phyloP scores from a whole-genome alignment of 2,113 vertebrate genomes.

The Nymphicus hollandicus region DNA sequence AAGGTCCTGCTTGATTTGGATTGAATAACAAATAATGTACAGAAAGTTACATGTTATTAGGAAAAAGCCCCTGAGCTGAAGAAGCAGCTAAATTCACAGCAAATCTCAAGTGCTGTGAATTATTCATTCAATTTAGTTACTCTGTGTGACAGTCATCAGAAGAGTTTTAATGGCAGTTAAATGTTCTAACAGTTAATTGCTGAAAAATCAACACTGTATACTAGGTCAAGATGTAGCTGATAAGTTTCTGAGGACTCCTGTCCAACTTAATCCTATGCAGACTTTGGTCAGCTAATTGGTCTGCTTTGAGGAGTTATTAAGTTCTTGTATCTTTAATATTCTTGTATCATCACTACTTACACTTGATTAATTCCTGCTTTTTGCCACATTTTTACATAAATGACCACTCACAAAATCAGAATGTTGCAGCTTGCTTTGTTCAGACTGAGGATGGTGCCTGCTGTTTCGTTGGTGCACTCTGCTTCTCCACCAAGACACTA shows the following conservation, averaged over 20 bases:
- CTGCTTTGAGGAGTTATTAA: background rate
- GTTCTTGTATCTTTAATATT: background rate
- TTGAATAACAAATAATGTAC: background rate
- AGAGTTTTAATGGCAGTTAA: background rate
- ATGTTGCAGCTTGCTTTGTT: background rate
- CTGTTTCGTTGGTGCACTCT: background rate
- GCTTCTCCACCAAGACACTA: background rate
- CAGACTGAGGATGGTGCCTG: background rate
- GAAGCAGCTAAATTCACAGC: background rate
- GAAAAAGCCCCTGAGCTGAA: background rate
- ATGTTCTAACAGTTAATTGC: background rate
- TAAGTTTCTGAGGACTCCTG: fast-evolving
- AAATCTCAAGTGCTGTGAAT: background rate
- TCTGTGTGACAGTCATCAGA: background rate
- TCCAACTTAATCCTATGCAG: background rate
- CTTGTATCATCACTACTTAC: background rate
- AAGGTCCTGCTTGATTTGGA: background rate
- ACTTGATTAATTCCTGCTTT: background rate
- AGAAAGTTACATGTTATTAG: background rate
- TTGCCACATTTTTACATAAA: background rate
- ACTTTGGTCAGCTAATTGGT: background rate
- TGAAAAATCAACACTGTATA: background rate
- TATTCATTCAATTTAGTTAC: background rate
- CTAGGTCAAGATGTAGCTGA: background rate
- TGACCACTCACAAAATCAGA: background rate